Evolutionary conservation across 2,113 vertebrate species (phyloP), one percentile per base, ranked within the genome.

Genomic region (Pavo muticus): DNA sequence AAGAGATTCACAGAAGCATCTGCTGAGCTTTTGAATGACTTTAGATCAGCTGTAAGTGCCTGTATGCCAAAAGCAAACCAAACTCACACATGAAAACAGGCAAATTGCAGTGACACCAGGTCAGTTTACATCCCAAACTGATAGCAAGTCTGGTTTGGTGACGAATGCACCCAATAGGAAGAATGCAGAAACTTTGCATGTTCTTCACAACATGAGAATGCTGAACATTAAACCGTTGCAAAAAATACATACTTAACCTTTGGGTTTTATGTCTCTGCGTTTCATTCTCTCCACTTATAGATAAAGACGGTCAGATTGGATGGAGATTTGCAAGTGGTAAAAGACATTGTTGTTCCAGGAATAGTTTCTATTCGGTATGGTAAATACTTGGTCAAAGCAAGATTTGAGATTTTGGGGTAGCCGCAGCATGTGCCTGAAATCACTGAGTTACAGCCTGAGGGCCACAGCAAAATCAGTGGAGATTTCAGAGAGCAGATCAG

Each of bases 1-100:
- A 75, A 37, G 70, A 84, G 40, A 52, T 39, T 79, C 82, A 79
- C 75, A 73, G 85, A 96, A 87, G 63, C 91, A 85, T 91, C 91
- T 96, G 90, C 72, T 83, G 57, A 57, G 71, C 76, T 94, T 91
- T 84, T 93, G 40, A 56, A 75, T 78, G 94, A 60, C 40, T 86
- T 77, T 89, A 78, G 88, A 93, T 91, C 63, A 83, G 68, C 45
- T 80, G 44, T 42, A 73, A 90, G 71, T 1, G 4, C 56, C 73
- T 0, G 0, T 30, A 70, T 92, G 84, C 76, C 82, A 86, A 88
- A 90, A 78, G 8, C 50, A 76, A 61, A 24, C 50, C 72, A 87
- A 87, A 44, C 16, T 75, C 78, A 57, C 42, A 48, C 37, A 47
- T 8, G 14, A 88, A 92, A 94, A 57, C 50, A 76, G 24, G 57